phyloP scores from a whole-genome alignment of 2,797 vertebrate species.

The Oreonectes daqikongensis region DNA sequence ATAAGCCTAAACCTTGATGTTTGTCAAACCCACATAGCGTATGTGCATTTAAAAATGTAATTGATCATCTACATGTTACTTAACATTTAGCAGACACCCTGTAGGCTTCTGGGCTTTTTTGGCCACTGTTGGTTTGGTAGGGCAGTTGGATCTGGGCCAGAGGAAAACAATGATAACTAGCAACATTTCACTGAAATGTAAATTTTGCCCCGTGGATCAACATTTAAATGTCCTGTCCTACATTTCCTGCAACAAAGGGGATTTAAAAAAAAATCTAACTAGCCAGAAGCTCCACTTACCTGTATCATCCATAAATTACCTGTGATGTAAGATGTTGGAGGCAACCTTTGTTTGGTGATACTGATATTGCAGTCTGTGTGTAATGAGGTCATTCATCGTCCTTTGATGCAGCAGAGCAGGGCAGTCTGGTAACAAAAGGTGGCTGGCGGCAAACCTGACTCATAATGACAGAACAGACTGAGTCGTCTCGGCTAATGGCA shows the following conservation, averaged over 20 bases:
- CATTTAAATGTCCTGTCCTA: constrained; percentile 50
- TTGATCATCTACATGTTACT: background rate
- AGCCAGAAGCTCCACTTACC: constrained; percentile 51
- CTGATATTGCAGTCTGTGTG: constrained; percentile 51
- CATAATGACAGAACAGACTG: constrained; percentile 59
- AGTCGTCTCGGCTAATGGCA: constrained; percentile 55
- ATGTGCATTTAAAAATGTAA: constrained; percentile 1
- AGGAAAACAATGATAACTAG: constrained; percentile 18
- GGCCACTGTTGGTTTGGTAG: background rate
- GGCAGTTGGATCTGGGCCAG: constrained; percentile 30
- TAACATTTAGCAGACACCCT: constrained; percentile 6
- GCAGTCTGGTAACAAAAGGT: constrained; percentile 59
- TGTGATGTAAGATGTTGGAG: constrained; percentile 53
- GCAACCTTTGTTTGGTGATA: constrained; percentile 60
- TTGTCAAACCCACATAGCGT: background rate
- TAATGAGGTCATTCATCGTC: constrained; percentile 61
- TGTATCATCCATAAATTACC: constrained; percentile 56
- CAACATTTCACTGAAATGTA: constrained; percentile 33
- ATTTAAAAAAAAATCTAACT: constrained; percentile 46
- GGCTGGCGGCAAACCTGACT: constrained; percentile 58
- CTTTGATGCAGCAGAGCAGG: constrained; percentile 55
- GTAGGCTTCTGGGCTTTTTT: background rate
- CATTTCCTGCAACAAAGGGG: constrained; percentile 35
- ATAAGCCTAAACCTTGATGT: too few species aligned
- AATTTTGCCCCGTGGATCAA: constrained; percentile 44